Evolutionary conservation across 2,888 invertebrate genomes (phyloP), one percentile per base, ranked within the genome.

Genomic region (Trachelus iudaicus): DNA sequence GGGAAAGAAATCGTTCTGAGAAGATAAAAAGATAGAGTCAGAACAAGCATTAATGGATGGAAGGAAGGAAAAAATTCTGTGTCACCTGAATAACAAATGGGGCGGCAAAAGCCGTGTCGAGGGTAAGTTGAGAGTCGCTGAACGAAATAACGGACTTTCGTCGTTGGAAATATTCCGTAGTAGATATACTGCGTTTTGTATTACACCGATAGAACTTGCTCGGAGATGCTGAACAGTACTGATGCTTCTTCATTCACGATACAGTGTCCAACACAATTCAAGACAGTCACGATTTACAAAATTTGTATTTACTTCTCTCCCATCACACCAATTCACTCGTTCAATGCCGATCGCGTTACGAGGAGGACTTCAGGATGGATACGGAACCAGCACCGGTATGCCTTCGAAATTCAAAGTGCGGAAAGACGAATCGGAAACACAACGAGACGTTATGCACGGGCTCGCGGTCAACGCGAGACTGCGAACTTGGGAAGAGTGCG

Each of bases 71-170:
- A 71, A 71, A 3, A 71, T 71, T 71, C 71, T 71, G 71, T 71
- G 71, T 71, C 71, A 71, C 71, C 71, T 71, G 71, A 34, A 34
- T 71, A 71, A 71, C 34, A 33, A 71, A 71, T 56, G 56, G 56
- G 56, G 56, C 56, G 56, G 56, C 23, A 56, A 71, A 31, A 71
- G 71, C 71, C 71, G 31, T 34, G 31, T 71, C 34, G 71, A 71
- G 71, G 34, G 34, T 56, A 23, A 56, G 56, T 56, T 56, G 56
- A 56, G 56, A 56, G 56, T 56, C 56, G 23, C 56, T 56, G 56
- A 23, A 56, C 56, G 56, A 23, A 23, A 56, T 56, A 56, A 56
- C 56, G 56, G 56, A 23, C 56, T 56, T 56, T 56, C 23, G 56
- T 56, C 56, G 56, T 56, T 56, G 56, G 23, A 56, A 56, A 56